A percentile compares a stretch with the other conserved stretches of the same genome.
phyloP scores from a whole-genome alignment of 2,797 vertebrate species.

The Microctenopoma stevenorrisi region DNA sequence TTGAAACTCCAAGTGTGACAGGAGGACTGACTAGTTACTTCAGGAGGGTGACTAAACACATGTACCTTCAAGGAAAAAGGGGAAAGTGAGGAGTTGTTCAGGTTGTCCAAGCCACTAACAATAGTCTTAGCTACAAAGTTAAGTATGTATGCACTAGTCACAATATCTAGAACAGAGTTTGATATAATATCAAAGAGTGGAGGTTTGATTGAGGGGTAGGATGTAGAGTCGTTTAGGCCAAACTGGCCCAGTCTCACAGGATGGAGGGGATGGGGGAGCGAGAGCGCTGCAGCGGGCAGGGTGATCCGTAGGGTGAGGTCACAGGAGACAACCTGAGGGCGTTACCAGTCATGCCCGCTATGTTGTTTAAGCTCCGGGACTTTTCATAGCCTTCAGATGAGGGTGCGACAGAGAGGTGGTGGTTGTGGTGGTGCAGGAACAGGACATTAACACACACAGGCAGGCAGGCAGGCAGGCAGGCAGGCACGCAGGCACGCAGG shows the following conservation, averaged over 20 bases:
- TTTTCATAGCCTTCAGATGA: conserved; percentile 94
- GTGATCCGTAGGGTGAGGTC: conserved; percentile 93
- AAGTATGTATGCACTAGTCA: conserved; percentile 54
- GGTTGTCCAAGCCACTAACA: conserved; percentile 32
- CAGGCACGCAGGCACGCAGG: conserved; percentile 78
- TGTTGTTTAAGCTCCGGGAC: conserved; percentile 97
- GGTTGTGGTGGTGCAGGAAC: conserved; percentile 68
- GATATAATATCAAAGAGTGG: conserved; percentile 35
- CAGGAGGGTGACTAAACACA: conserved; percentile 45
- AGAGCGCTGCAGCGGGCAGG: conserved; percentile 92
- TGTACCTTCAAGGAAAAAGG: conserved; percentile 33
- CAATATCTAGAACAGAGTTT: conserved; percentile 55
- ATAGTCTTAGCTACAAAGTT: conserved; percentile 56
- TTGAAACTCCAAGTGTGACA: conserved; percentile 77
- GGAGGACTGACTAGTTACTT: conserved; percentile 39
- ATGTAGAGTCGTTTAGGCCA: conserved; percentile 19
- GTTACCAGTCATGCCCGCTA: conserved; percentile 92
- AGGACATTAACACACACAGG: conserved; percentile 78
- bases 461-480: conserved; percentile 61
- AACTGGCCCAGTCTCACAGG: conserved; percentile 82
- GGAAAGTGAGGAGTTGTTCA: conserved; percentile 21
- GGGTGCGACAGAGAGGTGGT: conserved; percentile 82
- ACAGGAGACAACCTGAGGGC: conserved; percentile 93
- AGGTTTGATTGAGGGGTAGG: conserved; percentile 24
- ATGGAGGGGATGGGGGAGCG: conserved; percentile 95